These are phyloP conservation scores for Gymnocephalus cernua DNA, from an alignment of 2,113 vertebrate genomes.

Conservation along the genomic window DNA sequence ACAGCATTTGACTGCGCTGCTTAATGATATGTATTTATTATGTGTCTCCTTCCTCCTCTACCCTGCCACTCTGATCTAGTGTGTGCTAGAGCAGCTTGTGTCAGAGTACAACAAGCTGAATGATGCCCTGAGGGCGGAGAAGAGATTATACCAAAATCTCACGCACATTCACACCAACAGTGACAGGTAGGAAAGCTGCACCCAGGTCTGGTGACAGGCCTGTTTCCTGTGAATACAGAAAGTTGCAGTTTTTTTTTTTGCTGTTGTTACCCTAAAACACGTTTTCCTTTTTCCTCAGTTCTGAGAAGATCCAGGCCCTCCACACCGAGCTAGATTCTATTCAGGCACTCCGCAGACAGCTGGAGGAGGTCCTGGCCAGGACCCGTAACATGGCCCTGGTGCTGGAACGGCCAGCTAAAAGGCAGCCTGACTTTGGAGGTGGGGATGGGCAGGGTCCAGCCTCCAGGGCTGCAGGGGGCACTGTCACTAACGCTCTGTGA, in stretches of 20 bases:
- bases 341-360: slow-evolving; percentile 89
- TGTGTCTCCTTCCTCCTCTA: not conserved
- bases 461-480: slow-evolving; percentile 85
- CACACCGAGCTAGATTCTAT: slow-evolving; percentile 90
- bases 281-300: slow-evolving; percentile 65
- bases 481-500: slow-evolving; percentile 76
- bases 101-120: slow-evolving; percentile 90
- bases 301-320: slow-evolving; percentile 86
- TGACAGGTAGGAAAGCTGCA: slow-evolving; percentile 85
- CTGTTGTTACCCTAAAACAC: not conserved
- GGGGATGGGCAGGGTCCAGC: slow-evolving; percentile 91
- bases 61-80: slow-evolving; percentile 55
- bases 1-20: not conserved
- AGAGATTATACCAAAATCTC: slow-evolving; percentile 91
- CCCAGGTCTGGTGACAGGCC: not conserved
- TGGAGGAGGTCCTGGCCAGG: slow-evolving; percentile 92
- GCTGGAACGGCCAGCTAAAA: slow-evolving; percentile 87
- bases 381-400: slow-evolving; percentile 88
- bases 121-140: slow-evolving; percentile 91
- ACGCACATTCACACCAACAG: slow-evolving; percentile 84
- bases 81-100: slow-evolving; percentile 89
- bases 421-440: slow-evolving; percentile 92
- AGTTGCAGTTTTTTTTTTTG: not conserved
- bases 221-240: not conserved
- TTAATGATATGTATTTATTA: not conserved